phyloP scores from a whole-genome alignment of 30 jellyfish, hydroid and myxozoan species.

The Clytia hemisphaerica region DNA sequence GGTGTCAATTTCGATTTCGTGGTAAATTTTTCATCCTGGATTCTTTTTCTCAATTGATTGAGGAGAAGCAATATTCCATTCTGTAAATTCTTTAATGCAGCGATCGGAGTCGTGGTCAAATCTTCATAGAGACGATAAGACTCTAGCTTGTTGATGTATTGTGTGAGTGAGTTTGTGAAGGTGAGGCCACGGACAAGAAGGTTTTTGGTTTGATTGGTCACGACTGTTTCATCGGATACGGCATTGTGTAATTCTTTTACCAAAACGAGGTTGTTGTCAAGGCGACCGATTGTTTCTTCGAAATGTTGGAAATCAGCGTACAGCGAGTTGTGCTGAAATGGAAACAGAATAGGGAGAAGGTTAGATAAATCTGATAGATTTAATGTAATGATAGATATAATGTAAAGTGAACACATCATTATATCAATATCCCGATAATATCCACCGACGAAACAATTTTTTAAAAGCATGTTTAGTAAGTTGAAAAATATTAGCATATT shows the following conservation, averaged over 20 bases:
- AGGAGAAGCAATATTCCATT: constrained; percentile 10
- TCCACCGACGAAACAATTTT: no score
- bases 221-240: neutral
- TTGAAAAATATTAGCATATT: no score
- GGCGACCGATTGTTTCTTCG: constrained; percentile 32
- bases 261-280: constrained; percentile 14
- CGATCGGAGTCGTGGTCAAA: constrained; percentile 1
- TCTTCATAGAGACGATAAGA: constrained; percentile 61
- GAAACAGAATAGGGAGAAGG: neutral
- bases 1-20: no score
- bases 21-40: neutral
- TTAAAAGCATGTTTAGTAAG: no score
- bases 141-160: constrained; percentile 31
- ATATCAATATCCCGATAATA: no score
- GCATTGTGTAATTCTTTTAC: constrained; percentile 32
- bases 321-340: constrained; percentile 45
- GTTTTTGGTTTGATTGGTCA: neutral
- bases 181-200: no score
- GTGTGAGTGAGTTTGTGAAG: constrained; percentile 48
- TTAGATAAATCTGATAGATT: neutral
- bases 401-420: no score
- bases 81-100: constrained; percentile 11
- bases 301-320: constrained; percentile 49
- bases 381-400: neutral
- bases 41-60: neutral